Base-by-base conservation (phyloP, 2,888 invertebrate species). In the Digitonthophagus gazella region DNA sequence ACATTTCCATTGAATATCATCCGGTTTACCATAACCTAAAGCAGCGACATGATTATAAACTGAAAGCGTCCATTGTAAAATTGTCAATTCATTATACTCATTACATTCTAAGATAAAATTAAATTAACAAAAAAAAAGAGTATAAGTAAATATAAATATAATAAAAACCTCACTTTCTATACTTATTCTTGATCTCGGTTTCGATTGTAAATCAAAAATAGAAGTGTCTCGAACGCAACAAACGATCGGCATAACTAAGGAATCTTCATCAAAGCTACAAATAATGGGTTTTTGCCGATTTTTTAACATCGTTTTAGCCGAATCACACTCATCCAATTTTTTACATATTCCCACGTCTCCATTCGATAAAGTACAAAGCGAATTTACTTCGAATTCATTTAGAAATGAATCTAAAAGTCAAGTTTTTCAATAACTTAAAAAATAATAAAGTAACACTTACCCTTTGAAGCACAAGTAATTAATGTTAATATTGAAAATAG, bases 1-100 rank as follows among this genome's bases (percentile, higher is more conserved):
- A 75, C 90, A 91, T 3, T 74, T 74, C 83, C 86, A 88, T 0
- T 72, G 66, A 71, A 84, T 82, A 0, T 78, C 76, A 3, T 77
- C 79, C 56, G 68, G 63, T 16, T 67, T 71, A 22, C 74, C 75
- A 68, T 72, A 76, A 14, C 76, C 76, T 6, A 76, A 66, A 15
- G 69, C 63, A 0, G 76, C 75, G 63, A 69, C 66, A 67, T 66
- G 66, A 57, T n/a, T n/a, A n/a, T n/a, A n/a, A n/a, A n/a, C n/a
- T n/a, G n/a, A n/a, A n/a, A n/a, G n/a, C n/a, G n/a, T n/a, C n/a
- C n/a, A n/a, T n/a, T n/a, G n/a, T n/a, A n/a, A n/a, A n/a, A n/a
- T n/a, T n/a, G n/a, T n/a, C n/a, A n/a, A n/a, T n/a, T n/a, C n/a
- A n/a, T n/a, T n/a, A n/a, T n/a, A n/a, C n/a, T n/a, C n/a, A n/a